phyloP scores from a whole-genome alignment of 2,113 vertebrate genomes.

The Stercorarius parasiticus region DNA sequence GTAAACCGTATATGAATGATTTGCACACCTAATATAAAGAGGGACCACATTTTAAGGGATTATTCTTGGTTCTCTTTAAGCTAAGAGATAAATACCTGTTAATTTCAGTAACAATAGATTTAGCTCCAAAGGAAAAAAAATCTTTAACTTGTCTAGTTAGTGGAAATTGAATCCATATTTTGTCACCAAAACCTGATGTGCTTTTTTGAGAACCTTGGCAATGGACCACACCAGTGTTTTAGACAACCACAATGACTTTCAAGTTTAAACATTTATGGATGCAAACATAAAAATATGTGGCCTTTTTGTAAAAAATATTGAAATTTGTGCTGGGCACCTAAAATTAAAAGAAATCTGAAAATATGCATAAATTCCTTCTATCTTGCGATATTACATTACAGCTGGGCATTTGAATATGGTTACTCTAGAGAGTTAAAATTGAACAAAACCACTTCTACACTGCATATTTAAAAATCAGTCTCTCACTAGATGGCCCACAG shows the following conservation, averaged over 20 bases:
- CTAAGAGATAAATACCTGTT: background rate
- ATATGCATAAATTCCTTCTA: background rate
- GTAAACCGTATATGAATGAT: background rate
- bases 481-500: background rate
- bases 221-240: background rate
- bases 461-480: background rate
- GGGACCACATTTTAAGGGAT: background rate
- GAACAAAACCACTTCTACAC: background rate
- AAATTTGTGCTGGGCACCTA: background rate
- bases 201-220: background rate
- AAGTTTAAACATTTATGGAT: background rate
- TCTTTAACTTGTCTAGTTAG: background rate
- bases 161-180: background rate
- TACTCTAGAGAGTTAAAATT: background rate
- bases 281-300: background rate
- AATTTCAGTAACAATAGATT: background rate
- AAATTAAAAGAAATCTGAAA: background rate
- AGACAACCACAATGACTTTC: background rate
- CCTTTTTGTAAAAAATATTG: background rate
- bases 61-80: background rate
- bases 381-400: background rate
- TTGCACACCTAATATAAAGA: background rate
- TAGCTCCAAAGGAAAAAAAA: background rate
- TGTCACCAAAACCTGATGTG: background rate
- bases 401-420: background rate